Evolutionary conservation across 2,113 vertebrate species (phyloP).

Genomic region (Nannobrachium achirus): DNA sequence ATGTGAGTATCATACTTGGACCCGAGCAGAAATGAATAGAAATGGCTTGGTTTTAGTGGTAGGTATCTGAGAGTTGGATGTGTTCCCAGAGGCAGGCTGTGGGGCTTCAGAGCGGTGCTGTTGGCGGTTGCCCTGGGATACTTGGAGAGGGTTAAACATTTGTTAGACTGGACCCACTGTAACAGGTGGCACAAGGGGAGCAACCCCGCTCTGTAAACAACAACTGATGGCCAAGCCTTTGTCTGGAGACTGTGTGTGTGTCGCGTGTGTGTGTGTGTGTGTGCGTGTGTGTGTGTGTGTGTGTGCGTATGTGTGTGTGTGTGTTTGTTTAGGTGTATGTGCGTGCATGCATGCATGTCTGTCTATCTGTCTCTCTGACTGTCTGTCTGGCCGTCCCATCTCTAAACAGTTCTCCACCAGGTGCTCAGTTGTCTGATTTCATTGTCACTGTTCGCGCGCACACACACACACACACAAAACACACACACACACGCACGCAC

Average conservation of each 20-base stretch:
- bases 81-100: slow-evolving; percentile 9
- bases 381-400: background rate
- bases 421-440: slow-evolving; percentile 42
- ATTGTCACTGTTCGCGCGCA: slow-evolving; percentile 24
- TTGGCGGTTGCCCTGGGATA: slow-evolving; percentile 64
- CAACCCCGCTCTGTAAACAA: slow-evolving; percentile 69
- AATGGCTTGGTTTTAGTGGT: no score
- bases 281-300: background rate
- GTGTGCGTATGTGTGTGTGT: background rate
- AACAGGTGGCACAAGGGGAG: slow-evolving; percentile 75
- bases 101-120: slow-evolving; percentile 32
- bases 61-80: background rate
- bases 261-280: slow-evolving; percentile 19
- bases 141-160: slow-evolving; percentile 74
- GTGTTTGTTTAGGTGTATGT: background rate
- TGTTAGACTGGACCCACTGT: slow-evolving; percentile 63
- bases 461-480: no score
- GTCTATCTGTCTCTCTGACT: background rate
- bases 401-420: slow-evolving; percentile 37
- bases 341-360: background rate
- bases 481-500: no score
- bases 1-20: no score
- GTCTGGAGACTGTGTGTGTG: slow-evolving; percentile 57
- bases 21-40: no score
- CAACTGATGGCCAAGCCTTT: slow-evolving; percentile 62